These are phyloP conservation scores for Atherinosoma microstoma DNA, from an alignment of 2,797 vertebrate species.

Conservation along the genomic window DNA sequence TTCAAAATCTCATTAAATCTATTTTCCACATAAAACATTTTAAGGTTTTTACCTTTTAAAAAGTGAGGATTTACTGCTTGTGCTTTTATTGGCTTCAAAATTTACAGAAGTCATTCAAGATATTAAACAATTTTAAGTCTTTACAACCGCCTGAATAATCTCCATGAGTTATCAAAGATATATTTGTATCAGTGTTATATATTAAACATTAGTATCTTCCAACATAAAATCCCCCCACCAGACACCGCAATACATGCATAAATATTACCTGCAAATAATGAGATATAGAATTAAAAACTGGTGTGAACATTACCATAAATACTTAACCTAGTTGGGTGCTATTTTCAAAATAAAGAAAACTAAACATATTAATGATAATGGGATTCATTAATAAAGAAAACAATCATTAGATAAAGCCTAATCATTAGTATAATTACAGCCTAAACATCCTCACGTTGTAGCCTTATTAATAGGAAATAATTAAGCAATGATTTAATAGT, in stretches of 20 bases:
- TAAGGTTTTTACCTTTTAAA: neutral
- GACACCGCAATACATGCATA: too few relatives aligned
- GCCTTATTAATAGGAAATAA: too few relatives aligned
- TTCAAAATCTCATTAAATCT: neutral
- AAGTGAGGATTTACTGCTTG: neutral
- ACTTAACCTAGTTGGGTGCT: too few relatives aligned
- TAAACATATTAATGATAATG: too few relatives aligned
- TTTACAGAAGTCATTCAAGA: neutral
- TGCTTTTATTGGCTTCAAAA: conserved; percentile 1
- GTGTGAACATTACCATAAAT: too few relatives aligned
- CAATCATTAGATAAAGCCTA: neutral
- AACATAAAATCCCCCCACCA: too few relatives aligned
- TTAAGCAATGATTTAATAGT: too few relatives aligned
- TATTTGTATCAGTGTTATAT: neutral
- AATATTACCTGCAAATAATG: too few relatives aligned
- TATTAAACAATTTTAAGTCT: neutral
- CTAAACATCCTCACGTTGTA: neutral
- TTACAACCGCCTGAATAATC: neutral
- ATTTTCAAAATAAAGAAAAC: too few relatives aligned
- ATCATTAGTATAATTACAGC: neutral
- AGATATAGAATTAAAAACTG: too few relatives aligned
- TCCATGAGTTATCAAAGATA: neutral
- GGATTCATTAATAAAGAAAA: neutral
- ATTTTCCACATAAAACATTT: neutral
- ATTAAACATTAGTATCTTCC: neutral